A percentile compares a stretch with the other conserved stretches of the same genome.
Evolutionary conservation across 2,888 invertebrate species (phyloP).

Genomic region (Boloria selene): DNA sequence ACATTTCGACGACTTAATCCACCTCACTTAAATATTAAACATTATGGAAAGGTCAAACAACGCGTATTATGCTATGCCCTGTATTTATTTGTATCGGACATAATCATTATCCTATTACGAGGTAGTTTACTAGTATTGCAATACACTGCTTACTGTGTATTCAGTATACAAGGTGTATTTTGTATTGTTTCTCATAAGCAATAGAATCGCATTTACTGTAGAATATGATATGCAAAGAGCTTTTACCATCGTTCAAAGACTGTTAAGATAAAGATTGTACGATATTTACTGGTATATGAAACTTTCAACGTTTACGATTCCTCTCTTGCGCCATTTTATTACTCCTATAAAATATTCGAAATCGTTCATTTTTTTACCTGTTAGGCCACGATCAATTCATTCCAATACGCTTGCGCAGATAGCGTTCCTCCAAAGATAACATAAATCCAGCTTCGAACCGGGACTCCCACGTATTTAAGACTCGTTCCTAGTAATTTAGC

Average conservation of each 20-base stretch:
- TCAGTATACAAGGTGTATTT: no score
- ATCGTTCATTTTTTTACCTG: slow-evolving; percentile 2
- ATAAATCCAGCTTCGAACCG: slow-evolving; percentile 44
- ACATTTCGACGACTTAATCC: slow-evolving; percentile 52
- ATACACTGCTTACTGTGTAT: no score
- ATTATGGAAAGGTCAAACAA: slow-evolving; percentile 31
- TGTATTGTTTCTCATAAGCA: no score
- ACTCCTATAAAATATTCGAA: neutral
- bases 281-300: no score
- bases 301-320: no score
- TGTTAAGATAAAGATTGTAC: no score
- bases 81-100: slow-evolving; percentile 21
- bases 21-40: slow-evolving; percentile 32
- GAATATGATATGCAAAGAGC: no score
- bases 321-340: neutral
- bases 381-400: slow-evolving; percentile 32
- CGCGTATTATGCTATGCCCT: slow-evolving; percentile 20
- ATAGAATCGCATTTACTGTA: no score
- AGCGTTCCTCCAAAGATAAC: slow-evolving; percentile 45
- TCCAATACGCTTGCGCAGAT: slow-evolving; percentile 43
- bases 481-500: slow-evolving; percentile 41
- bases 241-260: no score
- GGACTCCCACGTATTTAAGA: slow-evolving; percentile 45
- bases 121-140: neutral
- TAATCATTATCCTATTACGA: slow-evolving; percentile 20